These are phyloP conservation scores for Pluvianellus socialis DNA, from an alignment of 2,113 vertebrate genomes.

Conservation along the genomic window DNA sequence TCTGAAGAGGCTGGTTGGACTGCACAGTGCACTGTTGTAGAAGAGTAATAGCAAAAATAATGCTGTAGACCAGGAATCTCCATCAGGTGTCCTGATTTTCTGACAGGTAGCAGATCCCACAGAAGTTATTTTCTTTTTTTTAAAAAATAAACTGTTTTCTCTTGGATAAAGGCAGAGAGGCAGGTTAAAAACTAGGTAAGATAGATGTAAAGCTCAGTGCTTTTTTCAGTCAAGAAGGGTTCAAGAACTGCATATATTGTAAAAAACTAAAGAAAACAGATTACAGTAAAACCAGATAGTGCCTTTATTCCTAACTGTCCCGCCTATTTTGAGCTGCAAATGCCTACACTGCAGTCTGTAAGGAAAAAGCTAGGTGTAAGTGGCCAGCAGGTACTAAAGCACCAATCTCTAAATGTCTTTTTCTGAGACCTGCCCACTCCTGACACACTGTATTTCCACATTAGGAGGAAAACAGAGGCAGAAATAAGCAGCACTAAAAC, in stretches of 20 bases:
- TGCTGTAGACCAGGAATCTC: not conserved
- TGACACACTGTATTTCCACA: rapidly evolving
- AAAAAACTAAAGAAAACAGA: not conserved
- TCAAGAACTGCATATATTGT: not conserved
- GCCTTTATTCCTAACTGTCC: not conserved
- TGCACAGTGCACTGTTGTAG: not conserved
- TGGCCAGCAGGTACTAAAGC: not conserved
- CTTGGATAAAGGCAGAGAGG: not conserved
- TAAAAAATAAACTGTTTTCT: not conserved
- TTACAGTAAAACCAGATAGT: not conserved
- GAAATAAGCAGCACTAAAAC: not conserved
- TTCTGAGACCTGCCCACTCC: not conserved
- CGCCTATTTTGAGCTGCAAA: not conserved
- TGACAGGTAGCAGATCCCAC: not conserved
- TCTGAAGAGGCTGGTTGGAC: not conserved
- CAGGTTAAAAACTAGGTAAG: not conserved
- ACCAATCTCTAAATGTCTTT: not conserved
- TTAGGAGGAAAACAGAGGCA: not conserved
- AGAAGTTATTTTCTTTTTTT: not conserved
- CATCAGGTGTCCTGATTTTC: not conserved
- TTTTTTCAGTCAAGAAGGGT: not conserved
- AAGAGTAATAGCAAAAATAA: not conserved
- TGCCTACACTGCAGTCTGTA: not conserved
- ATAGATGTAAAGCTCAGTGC: not conserved
- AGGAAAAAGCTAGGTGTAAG: not conserved